Percentiles rank a stretch among this genome's conserved stretches.
Conservation (phyloP, 2,797 vertebrate species). For the Cuculus canorus region DNA sequence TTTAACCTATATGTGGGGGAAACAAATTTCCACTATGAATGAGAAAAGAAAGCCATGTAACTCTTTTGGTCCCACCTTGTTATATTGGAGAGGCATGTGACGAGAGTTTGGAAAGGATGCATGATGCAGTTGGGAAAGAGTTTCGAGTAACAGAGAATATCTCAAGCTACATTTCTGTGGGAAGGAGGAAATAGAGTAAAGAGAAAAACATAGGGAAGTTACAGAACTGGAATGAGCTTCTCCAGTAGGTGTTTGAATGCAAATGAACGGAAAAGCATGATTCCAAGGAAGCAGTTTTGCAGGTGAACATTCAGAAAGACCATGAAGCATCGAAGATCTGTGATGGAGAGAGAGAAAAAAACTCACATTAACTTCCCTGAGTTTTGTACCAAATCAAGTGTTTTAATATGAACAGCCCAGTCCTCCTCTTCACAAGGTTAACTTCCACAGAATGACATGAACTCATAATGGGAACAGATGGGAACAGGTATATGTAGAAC, state of each 20-base stretch:
- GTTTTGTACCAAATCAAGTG: not conserved
- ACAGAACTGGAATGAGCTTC: not conserved
- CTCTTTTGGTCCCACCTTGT: not conserved
- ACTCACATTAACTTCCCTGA: not conserved
- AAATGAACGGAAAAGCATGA: not conserved
- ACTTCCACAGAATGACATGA: not conserved
- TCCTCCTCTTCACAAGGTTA: not conserved
- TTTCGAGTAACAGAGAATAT: not conserved
- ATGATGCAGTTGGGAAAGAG: not conserved
- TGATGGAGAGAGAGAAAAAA: not conserved
- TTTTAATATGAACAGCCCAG: not conserved
- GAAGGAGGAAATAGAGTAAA: not conserved
- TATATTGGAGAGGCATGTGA: not conserved
- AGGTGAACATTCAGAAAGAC: not conserved
- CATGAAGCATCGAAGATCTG: not conserved
- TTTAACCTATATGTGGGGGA: not conserved
- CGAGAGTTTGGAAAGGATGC: not conserved
- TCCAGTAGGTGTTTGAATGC: not conserved
- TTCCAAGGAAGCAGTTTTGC: not conserved
- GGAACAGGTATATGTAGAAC: not conserved
- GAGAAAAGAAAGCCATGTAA: not conserved
- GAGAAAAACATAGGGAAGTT: not conserved
- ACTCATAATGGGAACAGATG: not conserved
- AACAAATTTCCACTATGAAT: not conserved
- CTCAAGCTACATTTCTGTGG: not conserved